Conservation (phyloP, 1,140 invertebrate genomes). For the Phenacoccus solenopsis region DNA sequence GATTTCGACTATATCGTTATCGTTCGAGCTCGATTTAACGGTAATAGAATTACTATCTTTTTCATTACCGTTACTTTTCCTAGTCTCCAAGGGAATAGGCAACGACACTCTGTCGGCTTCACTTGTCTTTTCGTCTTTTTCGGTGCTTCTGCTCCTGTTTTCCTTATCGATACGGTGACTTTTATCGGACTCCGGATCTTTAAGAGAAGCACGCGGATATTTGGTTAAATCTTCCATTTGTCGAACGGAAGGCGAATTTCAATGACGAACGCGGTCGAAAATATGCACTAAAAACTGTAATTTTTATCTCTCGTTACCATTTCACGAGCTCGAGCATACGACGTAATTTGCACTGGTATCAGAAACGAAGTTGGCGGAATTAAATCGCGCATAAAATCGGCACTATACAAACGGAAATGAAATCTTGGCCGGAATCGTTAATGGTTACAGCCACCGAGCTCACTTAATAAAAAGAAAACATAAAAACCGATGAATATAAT, state of each 20-base stretch:
- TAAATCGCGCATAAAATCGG: background rate
- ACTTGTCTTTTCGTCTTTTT: background rate
- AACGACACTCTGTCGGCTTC: background rate
- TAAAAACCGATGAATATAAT: constrained; percentile 10
- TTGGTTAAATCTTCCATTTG: background rate
- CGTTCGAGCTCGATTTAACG: background rate
- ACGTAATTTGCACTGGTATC: too few species aligned
- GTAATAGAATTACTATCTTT: background rate
- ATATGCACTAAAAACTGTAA: background rate
- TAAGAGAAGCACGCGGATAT: background rate
- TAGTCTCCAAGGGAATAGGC: background rate
- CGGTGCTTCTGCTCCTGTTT: background rate
- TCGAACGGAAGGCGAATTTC: background rate
- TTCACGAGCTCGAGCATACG: background rate
- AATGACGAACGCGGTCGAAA: background rate
- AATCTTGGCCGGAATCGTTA: background rate
- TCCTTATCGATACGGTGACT: background rate
- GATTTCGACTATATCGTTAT: background rate
- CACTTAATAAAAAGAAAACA: constrained; percentile 3
- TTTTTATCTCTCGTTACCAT: background rate
- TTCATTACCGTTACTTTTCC: background rate
- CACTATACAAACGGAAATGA: background rate
- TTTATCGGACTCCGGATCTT: background rate
- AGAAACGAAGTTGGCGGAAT: too few species aligned
- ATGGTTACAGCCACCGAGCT: background rate